A percentile compares a stretch with the other conserved stretches of the same genome.
Conservation (phyloP, 2,113 vertebrate species). For the Pseudolaguvia tuberculata region DNA sequence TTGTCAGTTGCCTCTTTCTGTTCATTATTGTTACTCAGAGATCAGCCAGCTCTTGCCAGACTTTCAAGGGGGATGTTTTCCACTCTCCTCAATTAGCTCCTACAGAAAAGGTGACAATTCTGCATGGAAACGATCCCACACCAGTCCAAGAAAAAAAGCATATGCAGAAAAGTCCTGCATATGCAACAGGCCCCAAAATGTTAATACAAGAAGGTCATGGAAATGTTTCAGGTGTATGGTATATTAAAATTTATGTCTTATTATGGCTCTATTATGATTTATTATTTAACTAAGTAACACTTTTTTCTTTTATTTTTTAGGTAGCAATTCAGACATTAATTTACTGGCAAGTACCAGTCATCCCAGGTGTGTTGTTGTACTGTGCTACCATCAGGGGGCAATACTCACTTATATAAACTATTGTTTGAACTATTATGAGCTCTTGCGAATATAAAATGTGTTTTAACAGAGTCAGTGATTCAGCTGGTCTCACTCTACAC, state of each 20-base stretch:
- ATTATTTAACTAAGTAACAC: neutral
- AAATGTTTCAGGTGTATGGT: neutral
- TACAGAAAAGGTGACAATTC: constrained; percentile 65
- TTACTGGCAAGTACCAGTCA: constrained; percentile 60
- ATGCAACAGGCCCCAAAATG: constrained; percentile 67
- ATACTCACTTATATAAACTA: neutral
- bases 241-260: neutral
- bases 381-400: constrained; percentile 41
- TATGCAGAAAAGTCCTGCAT: constrained; percentile 45
- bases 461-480: constrained; percentile 28
- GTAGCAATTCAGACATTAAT: constrained; percentile 69
- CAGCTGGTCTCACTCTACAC: constrained; percentile 68
- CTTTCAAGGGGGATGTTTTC: constrained; percentile 82
- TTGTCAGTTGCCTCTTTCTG: constrained; percentile 10
- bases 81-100: constrained; percentile 76
- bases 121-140: constrained; percentile 86
- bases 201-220: constrained; percentile 64
- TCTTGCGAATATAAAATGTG: constrained; percentile 7
- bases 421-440: neutral
- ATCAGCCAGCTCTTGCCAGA: constrained; percentile 78
- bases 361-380: constrained; percentile 50
- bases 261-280: too few relatives aligned
- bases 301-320: constrained; percentile 59
- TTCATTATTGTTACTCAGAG: constrained; percentile 64
- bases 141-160: constrained; percentile 83